Percentiles rank a stretch among this genome's conserved stretches.
These are phyloP conservation scores for Oncopeltus fasciatus DNA, from an alignment of 1,140 invertebrate species.

Conservation along the genomic window DNA sequence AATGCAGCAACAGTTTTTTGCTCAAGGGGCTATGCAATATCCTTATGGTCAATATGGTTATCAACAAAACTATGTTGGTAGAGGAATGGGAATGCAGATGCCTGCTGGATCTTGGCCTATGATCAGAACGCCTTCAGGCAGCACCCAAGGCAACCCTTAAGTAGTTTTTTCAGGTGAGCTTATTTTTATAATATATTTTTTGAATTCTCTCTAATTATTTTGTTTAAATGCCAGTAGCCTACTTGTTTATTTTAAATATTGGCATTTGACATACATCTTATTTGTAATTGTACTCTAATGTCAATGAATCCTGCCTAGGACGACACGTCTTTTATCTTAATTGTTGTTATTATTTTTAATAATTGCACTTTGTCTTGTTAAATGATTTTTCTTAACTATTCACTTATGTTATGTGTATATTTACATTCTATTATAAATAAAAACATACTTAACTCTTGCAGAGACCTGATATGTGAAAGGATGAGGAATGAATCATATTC, in stretches of 20 bases:
- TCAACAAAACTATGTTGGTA: slow-evolving; percentile 14
- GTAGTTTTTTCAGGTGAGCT: no score
- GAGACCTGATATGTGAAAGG: neutral
- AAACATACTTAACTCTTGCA: neutral
- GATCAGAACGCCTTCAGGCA: slow-evolving; percentile 37
- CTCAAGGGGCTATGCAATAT: slow-evolving; percentile 7
- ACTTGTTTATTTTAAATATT: no score
- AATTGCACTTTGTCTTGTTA: no score
- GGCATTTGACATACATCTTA: no score
- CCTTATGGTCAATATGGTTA: slow-evolving; percentile 7
- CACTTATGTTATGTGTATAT: neutral
- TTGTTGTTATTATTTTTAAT: no score
- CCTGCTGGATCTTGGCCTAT: slow-evolving; percentile 25
- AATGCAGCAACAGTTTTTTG: slow-evolving; percentile 11
- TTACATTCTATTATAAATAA: neutral
- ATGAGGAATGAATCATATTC: neutral
- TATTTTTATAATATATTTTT: no score
- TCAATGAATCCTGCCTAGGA: no score
- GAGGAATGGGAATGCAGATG: slow-evolving; percentile 4
- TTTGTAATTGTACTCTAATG: no score
- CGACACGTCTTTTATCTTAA: no score
- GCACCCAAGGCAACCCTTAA: neutral
- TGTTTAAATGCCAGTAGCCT: no score
- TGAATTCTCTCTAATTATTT: no score
- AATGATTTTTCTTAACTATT: no score